Base-by-base conservation (phyloP, 2,113 vertebrate genomes). In the Caranx ignobilis region DNA sequence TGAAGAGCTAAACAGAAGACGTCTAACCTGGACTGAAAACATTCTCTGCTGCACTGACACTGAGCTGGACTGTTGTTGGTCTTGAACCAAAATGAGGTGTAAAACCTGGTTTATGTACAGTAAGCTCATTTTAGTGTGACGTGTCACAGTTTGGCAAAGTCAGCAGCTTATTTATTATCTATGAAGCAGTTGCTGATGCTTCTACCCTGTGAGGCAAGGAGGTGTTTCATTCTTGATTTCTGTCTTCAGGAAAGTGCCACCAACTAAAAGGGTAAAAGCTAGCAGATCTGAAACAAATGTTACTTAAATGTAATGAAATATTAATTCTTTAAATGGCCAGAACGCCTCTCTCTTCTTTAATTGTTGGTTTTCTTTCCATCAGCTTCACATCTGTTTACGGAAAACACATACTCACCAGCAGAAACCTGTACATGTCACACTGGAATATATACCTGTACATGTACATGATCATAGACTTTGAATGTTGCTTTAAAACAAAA, bases 1-100 rank as follows among this genome's bases (percentile, higher is more conserved):
- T 31, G 19, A 21, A 66, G 26, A 50, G n/a, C 31, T 13, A 65
- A n/a, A 48, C 66, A 37, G 13, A 16, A 32, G 63, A 68, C 64
- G 47, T 81, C 82, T 77, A 82, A 74, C 71, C n/a, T 61, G 71
- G 34, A 75, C 11, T 1, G 26, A 15, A 26, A n/a, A 57, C 34
- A 31, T 2, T 47, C 48, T 77, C 31, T 71, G 34, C 48, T 67
- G n/a, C 18, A 66, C 0, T 41, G 59, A 80, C 8, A 56, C 37
- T 34, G 3, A 57, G 50, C 65, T 32, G 41, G n/a, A 64, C 41
- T 52, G 59, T n/a, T 32, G 6, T 45, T 31, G 11, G 11, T 35
- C 18, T 15, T 5, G 12, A 68, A 71, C 47, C 6, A 35, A 63
- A 57, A 45, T 34, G 6, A 47, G 8, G 4, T 15, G 61, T 8